Percentiles rank a stretch among this genome's conserved stretches.
Evolutionary conservation across 2,888 invertebrate species (phyloP).

Genomic region (Trichacis sp.): DNA sequence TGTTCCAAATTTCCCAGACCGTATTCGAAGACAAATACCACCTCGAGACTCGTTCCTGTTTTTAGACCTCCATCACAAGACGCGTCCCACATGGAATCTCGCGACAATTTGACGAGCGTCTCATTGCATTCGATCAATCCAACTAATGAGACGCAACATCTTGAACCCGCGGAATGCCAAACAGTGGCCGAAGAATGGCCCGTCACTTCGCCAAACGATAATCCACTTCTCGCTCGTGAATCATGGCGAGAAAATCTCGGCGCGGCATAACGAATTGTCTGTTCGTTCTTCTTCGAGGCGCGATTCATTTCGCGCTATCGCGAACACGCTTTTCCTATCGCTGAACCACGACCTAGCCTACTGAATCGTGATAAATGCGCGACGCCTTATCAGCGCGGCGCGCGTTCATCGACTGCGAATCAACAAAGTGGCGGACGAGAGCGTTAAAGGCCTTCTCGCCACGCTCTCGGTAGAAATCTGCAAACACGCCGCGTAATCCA

Average conservation of each 20-base stretch:
- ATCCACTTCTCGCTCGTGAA: background rate
- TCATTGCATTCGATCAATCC: no score
- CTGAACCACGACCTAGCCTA: constrained; percentile 8
- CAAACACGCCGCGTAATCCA: constrained; percentile 43
- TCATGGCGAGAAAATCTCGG: background rate
- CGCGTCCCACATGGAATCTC: no score
- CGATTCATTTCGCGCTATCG: background rate
- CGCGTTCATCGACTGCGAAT: constrained; percentile 1
- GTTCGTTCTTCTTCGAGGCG: background rate
- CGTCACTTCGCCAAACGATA: no score
- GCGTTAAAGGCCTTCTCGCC: background rate
- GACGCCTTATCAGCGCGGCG: background rate
- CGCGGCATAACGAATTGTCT: background rate
- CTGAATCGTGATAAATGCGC: background rate
- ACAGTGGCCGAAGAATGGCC: no score
- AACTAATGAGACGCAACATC: no score
- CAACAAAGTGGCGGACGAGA: background rate
- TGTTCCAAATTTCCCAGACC: no score
- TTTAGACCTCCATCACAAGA: no score
- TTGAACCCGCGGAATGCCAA: no score
- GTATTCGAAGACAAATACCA: no score
- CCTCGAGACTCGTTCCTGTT: no score
- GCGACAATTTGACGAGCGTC: no score
- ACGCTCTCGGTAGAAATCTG: constrained; percentile 26
- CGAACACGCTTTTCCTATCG: background rate